phyloP scores from a whole-genome alignment of 2,113 vertebrate species.

The Crypturellus undulatus region DNA sequence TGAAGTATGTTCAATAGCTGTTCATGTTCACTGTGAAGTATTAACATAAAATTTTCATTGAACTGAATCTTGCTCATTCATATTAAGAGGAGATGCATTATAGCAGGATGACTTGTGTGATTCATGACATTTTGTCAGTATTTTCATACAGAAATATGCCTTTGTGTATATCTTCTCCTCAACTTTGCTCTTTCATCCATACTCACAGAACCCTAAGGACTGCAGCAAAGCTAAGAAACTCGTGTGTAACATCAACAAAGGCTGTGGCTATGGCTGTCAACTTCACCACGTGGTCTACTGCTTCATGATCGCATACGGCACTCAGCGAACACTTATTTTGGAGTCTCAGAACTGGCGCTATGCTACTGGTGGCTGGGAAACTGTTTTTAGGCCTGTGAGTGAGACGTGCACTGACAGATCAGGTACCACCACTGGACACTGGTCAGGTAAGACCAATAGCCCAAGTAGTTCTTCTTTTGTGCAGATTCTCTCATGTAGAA shows the following conservation, averaged over 20 bases:
- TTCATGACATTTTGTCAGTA: conserved; percentile 6
- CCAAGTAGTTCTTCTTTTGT: fast-evolving
- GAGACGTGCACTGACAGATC: conserved; percentile 94
- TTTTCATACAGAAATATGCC: not conserved
- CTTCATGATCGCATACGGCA: conserved; percentile 99
- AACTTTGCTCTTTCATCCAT: conserved; percentile 17
- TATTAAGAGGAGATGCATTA: not conserved
- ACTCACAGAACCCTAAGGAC: conserved; percentile 91
- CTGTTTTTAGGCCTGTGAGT: conserved; percentile 95
- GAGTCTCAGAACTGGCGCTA: conserved; percentile 99
- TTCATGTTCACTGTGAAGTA: conserved; percentile 26
- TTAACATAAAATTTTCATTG: conserved; percentile 51
- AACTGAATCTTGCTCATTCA: conserved; percentile 21
- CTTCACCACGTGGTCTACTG: conserved; percentile 99
- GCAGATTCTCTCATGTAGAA: fast-evolving
- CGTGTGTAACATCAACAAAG: conserved; percentile 99
- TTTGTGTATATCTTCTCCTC: conserved; percentile 8
- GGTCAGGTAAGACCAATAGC: conserved; percentile 87
- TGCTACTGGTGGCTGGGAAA: conserved; percentile 95
- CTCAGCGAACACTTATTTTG: conserved; percentile 92
- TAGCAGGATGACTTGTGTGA: not conserved
- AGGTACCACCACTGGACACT: conserved; percentile 91
- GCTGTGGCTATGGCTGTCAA: conserved; percentile 98
- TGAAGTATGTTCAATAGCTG: conserved; percentile 31
- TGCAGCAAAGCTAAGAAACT: conserved; percentile 97